phyloP scores from a whole-genome alignment of 2,113 vertebrate species.

The Acrocephalus arundinaceus region DNA sequence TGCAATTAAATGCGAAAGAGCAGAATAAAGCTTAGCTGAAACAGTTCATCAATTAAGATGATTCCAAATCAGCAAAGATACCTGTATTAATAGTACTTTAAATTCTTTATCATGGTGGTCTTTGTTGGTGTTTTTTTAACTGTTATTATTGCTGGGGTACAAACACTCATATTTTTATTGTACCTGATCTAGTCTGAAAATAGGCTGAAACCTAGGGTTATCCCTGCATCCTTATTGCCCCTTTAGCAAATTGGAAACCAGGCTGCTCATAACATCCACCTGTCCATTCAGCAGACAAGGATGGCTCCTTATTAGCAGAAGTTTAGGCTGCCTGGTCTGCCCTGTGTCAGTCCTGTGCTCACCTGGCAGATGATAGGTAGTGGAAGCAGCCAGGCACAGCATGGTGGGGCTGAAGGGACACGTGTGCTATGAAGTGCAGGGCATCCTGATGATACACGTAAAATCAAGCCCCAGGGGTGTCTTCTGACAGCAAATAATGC shows the following conservation, averaged over 20 bases:
- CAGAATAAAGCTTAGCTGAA: background rate
- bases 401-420: background rate
- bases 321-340: background rate
- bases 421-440: background rate
- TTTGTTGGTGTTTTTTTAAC: background rate
- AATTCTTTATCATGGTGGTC: background rate
- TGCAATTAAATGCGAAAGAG: background rate
- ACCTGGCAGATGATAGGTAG: background rate
- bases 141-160: background rate
- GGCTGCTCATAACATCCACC: background rate
- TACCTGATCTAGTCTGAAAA: background rate
- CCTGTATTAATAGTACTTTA: background rate
- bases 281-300: background rate
- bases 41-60: background rate
- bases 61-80: background rate
- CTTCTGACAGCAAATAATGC: background rate
- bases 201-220: background rate
- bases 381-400: background rate
- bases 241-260: background rate
- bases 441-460: background rate
- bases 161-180: background rate
- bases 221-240: background rate
- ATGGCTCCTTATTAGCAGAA: background rate
- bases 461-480: background rate
- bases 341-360: background rate